phyloP scores from a whole-genome alignment of 1,140 invertebrate species.

The Cryptotermes secundus region DNA sequence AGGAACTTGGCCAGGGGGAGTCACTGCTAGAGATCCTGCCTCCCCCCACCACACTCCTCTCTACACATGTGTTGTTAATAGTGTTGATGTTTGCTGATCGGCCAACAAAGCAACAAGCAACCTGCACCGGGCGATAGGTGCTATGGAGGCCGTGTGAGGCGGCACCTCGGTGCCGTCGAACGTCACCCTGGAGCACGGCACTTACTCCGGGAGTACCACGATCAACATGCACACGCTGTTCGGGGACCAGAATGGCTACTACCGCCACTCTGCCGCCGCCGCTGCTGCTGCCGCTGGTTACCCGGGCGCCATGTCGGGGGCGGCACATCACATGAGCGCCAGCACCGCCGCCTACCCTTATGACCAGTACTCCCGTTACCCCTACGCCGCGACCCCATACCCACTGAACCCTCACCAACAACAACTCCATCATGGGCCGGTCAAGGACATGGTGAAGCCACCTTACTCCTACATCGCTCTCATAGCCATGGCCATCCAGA shows the following conservation, averaged over 20 bases:
- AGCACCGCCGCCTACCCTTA: slow-evolving; percentile 57
- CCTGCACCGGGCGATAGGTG: background rate
- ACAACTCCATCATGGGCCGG: slow-evolving; percentile 63
- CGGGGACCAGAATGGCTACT: slow-evolving; percentile 76
- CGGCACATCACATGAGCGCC: slow-evolving; percentile 51
- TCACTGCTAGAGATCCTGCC: background rate
- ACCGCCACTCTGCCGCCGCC: slow-evolving; percentile 52
- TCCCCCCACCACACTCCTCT: background rate
- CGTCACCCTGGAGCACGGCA: slow-evolving; percentile 25
- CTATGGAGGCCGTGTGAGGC: background rate
- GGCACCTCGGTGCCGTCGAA: background rate
- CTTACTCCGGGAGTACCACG: slow-evolving; percentile 24
- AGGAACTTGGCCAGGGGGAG: slow-evolving; percentile 7
- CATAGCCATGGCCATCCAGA: slow-evolving; percentile 97
- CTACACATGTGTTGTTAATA: background rate
- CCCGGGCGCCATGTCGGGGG: slow-evolving; percentile 48
- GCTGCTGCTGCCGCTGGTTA: slow-evolving; percentile 46
- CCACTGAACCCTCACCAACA: slow-evolving; percentile 62
- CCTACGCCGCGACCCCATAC: slow-evolving; percentile 61
- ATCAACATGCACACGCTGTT: slow-evolving; percentile 81
- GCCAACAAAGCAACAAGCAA: background rate
- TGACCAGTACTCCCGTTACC: slow-evolving; percentile 72
- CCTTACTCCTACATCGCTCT: slow-evolving; percentile 98
- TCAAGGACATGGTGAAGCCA: slow-evolving; percentile 90
- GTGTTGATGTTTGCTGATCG: slow-evolving; percentile 7